Percentiles rank a stretch among this genome's conserved stretches.
phyloP scores from a whole-genome alignment of 2,797 vertebrate species.

The Rhinatrema bivittatum region DNA sequence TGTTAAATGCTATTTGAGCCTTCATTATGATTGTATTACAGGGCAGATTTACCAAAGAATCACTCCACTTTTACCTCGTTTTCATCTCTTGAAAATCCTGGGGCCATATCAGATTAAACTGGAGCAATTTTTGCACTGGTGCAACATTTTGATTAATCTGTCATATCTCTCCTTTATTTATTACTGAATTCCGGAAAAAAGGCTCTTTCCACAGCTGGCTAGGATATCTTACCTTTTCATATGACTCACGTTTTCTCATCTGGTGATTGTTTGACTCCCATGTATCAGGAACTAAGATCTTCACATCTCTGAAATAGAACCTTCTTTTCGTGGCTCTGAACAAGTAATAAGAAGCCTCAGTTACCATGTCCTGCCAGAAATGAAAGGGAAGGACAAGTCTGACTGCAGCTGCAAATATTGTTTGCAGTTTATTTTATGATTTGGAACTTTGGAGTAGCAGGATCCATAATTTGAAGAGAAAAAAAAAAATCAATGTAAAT shows the following conservation, averaged over 20 bases:
- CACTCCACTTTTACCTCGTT: too few species aligned
- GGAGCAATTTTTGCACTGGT: too few species aligned
- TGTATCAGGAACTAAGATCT: constrained; percentile 47
- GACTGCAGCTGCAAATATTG: not conserved
- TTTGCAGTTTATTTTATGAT: not conserved
- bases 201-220: not conserved
- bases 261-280: constrained; percentile 38
- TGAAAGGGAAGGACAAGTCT: not conserved
- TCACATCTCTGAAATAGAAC: constrained; percentile 48
- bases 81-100: too few species aligned
- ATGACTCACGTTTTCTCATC: constrained; percentile 36
- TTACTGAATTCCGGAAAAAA: too few species aligned
- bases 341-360: constrained; percentile 44
- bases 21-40: too few species aligned
- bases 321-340: constrained; percentile 45
- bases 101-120: too few species aligned
- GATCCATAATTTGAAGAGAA: not conserved
- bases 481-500: not conserved
- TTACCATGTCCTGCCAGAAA: constrained; percentile 47
- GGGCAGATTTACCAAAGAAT: too few species aligned
- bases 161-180: too few species aligned
- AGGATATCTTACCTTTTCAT: constrained; percentile 41
- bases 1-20: too few species aligned
- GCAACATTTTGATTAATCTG: too few species aligned
- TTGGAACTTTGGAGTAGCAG: too few species aligned